A percentile compares a stretch with the other conserved stretches of the same genome.
Conservation (phyloP, 2,888 invertebrate species). For the Branchipolynoe longqiensis region DNA sequence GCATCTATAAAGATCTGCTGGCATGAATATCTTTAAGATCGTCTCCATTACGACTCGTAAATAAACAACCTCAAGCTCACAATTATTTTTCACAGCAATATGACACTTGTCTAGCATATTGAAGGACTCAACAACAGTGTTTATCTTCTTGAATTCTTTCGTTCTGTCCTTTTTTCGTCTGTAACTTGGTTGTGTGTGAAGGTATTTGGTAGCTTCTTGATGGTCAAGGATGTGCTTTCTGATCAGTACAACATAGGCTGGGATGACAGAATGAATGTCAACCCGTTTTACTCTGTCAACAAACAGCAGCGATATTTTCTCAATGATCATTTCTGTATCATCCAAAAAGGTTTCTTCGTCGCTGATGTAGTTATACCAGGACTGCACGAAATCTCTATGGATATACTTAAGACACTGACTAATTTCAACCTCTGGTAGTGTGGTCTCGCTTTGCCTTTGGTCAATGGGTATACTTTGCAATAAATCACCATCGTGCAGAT, state of each 20-base stretch:
- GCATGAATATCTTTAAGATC: slow-evolving; percentile 3
- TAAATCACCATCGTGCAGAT: too few species aligned
- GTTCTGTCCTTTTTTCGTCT: slow-evolving; percentile 38
- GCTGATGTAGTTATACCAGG: slow-evolving; percentile 13
- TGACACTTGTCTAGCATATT: slow-evolving; percentile 36
- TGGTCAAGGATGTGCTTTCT: slow-evolving; percentile 14
- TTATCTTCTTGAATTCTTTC: slow-evolving; percentile 53
- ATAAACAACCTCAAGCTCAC: neutral
- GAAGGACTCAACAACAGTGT: slow-evolving; percentile 38
- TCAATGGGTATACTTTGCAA: too few species aligned
- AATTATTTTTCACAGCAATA: slow-evolving; percentile 38
- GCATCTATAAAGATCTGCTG: neutral
- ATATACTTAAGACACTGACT: neutral
- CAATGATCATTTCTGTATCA: neutral
- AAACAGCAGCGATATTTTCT: neutral
- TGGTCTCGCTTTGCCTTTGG: neutral
- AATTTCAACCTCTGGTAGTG: slow-evolving; percentile 10
- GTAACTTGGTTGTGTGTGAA: slow-evolving; percentile 43
- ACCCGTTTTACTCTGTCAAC: neutral
- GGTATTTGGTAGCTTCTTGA: slow-evolving; percentile 19
- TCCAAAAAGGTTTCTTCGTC: slow-evolving; percentile 8
- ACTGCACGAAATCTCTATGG: slow-evolving; percentile 14
- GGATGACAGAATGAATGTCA: neutral
- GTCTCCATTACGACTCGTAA: neutral
- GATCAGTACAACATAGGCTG: slow-evolving; percentile 3